phyloP scores from a whole-genome alignment of 2,797 vertebrate species.

The Sylvia borin region DNA sequence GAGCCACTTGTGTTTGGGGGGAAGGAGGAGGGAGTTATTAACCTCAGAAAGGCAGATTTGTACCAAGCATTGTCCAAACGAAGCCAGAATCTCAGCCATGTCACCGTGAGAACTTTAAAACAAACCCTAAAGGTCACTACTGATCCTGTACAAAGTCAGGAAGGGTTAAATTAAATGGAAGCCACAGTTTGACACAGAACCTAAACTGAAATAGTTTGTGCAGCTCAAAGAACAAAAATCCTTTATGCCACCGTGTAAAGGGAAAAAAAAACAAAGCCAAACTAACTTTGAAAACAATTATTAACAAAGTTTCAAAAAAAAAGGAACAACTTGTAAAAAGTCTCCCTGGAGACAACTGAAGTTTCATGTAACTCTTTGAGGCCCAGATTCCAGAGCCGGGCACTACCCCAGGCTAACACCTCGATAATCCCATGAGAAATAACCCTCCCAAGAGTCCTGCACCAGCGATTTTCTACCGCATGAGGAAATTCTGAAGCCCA shows the following conservation, averaged over 20 bases:
- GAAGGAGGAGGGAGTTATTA: background rate
- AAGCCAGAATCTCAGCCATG: background rate
- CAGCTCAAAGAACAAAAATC: background rate
- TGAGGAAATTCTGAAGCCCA: background rate
- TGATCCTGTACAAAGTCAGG: background rate
- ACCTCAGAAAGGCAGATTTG: background rate
- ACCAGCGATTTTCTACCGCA: background rate
- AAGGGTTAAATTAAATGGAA: background rate
- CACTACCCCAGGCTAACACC: background rate
- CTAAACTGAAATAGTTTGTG: background rate
- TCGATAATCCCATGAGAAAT: background rate
- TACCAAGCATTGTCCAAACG: background rate
- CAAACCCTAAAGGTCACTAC: accelerated
- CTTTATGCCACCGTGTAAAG: background rate
- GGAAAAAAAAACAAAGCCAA: background rate
- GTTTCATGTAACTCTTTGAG: background rate
- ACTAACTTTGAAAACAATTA: background rate
- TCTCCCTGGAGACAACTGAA: background rate
- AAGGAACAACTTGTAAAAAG: background rate
- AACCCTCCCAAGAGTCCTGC: background rate
- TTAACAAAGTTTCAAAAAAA: background rate
- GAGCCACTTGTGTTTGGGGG: background rate
- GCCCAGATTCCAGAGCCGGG: accelerated
- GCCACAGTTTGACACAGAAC: background rate
- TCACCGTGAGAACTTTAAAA: background rate